Evolutionary conservation across 2,888 invertebrate species (phyloP), one percentile per base, ranked within the genome.

Genomic region (Sussaba pulchella): DNA sequence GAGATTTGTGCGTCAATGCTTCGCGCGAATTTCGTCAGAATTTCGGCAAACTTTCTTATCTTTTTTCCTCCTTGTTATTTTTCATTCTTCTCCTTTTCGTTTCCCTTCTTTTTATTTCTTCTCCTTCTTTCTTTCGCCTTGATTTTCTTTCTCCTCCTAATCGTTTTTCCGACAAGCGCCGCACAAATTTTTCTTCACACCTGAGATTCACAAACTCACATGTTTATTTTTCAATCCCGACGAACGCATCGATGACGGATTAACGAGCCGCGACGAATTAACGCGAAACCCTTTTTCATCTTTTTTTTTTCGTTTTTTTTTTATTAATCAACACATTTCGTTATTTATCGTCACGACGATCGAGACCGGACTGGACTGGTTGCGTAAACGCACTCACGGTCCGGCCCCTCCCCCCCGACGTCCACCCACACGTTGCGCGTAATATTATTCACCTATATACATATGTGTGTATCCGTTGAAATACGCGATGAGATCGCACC

Each of bases 331-430:
- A n/a, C 26, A 66, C 66, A 4, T 39, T 31, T 9, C 26, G 39
- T 67, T 67, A 69, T 54, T 69, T 69, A 69, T 69, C 54, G 69
- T 69, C 69, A 17, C 69, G 39, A 41, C 39, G 21, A 61, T 12
- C n/a, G 39, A n/a, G 41, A 41, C 19, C 19, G 10, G 10, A 26
- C 9, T 14, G 36, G 19, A 19, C 19, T n/a, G 1, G 9, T 61
- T 61, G 61, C 61, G 61, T 61, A 61, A 61, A 17, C n/a, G 17
- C 9, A 41, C 10, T 36, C 36, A 19, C 61, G 21, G 21, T 61
- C 36, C 2, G 2, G 19, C n/a, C 21, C 21, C 21, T 39, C 17
- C 9, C 39, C 10, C 21, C 10, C 1, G 4, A 5, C 5, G 19
- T 6, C 19, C 50, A 1, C 21, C 21, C 19, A 2, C 31, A 2